Evolutionary conservation across 2,113 vertebrate genomes (phyloP).

Genomic region (Seriola dumerili): DNA sequence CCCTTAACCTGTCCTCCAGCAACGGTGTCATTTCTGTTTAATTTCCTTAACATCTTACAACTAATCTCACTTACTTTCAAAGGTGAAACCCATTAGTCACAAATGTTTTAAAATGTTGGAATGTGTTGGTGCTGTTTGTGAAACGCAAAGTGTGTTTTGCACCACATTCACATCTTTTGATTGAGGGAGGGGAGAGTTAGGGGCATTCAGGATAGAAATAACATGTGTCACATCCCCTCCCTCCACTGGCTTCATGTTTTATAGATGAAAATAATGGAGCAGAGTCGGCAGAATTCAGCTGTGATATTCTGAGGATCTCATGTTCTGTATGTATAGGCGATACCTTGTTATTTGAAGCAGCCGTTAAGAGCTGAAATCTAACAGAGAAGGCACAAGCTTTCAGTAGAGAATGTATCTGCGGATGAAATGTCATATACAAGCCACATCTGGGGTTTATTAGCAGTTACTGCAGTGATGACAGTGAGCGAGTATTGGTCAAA

Average conservation of each 20-base stretch:
- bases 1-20: conserved; percentile 10
- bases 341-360: conserved; percentile 29
- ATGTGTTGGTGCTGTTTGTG: not conserved
- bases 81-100: not conserved
- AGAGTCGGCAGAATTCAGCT: conserved; percentile 32
- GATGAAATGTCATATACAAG: not conserved
- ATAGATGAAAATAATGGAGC: conserved; percentile 53
- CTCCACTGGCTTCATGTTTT: conserved; percentile 44
- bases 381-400: not conserved
- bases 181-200: no score
- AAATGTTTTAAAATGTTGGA: no score
- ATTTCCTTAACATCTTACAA: not conserved
- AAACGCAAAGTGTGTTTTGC: not conserved
- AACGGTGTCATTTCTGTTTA: not conserved
- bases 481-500: not conserved
- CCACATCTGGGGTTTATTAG: not conserved
- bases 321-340: conserved; percentile 1
- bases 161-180: not conserved
- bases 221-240: conserved; percentile 19
- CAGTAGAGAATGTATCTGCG: no score
- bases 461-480: not conserved
- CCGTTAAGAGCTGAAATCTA: not conserved
- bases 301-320: conserved; percentile 1
- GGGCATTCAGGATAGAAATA: conserved; percentile 25
- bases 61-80: not conserved